phyloP scores from a whole-genome alignment of 2,888 invertebrate species.

The Metacarcinus magister region DNA sequence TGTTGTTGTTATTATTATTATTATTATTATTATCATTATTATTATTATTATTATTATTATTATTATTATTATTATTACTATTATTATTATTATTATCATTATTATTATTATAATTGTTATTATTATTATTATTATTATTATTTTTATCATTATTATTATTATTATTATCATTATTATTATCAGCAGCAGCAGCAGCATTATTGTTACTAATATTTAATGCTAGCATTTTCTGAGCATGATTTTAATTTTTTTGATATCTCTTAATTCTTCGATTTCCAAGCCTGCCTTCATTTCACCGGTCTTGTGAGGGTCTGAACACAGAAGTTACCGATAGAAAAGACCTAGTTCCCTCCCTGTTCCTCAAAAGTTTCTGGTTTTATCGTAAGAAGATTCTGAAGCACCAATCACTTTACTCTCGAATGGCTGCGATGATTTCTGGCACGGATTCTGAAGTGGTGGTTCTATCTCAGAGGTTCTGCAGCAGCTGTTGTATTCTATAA shows the following conservation, averaged over 20 bases:
- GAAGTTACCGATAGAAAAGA: too few relatives aligned
- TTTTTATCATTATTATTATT: too few relatives aligned
- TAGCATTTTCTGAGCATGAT: background rate
- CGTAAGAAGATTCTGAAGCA: background rate
- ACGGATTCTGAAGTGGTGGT: background rate
- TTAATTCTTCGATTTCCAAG: background rate
- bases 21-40: background rate
- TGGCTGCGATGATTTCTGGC: background rate
- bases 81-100: slow-evolving; percentile 18
- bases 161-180: too few relatives aligned
- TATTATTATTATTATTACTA: slow-evolving; percentile 54
- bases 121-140: background rate
- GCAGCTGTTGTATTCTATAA: background rate
- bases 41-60: slow-evolving; percentile 14
- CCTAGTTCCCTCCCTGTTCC: background rate
- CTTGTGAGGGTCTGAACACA: too few relatives aligned
- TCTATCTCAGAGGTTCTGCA: background rate
- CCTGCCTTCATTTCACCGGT: too few relatives aligned
- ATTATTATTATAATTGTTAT: slow-evolving; percentile 13
- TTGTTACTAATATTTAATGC: background rate
- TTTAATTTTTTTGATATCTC: background rate
- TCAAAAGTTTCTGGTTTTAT: background rate
- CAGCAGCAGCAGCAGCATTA: too few relatives aligned
- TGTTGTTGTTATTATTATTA: slow-evolving; percentile 44
- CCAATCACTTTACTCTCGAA: background rate